These are phyloP conservation scores for Glaucidium brasilianum DNA, from an alignment of 2,113 vertebrate species.

Conservation along the genomic window DNA sequence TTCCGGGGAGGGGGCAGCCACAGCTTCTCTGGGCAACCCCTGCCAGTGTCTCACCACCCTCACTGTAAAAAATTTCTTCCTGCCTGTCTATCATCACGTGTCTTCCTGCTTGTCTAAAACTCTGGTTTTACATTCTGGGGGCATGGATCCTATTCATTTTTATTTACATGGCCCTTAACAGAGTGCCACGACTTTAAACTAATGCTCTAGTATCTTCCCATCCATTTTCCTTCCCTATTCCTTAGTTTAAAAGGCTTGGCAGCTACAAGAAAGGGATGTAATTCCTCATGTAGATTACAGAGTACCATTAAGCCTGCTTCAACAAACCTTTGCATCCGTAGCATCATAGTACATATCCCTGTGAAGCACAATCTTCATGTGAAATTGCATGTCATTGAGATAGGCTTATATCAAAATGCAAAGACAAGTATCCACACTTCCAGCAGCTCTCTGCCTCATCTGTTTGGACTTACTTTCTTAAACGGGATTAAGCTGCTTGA, in stretches of 20 bases:
- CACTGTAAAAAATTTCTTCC: background rate
- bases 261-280: slow-evolving; percentile 9
- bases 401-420: background rate
- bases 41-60: background rate
- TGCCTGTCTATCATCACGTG: accelerated
- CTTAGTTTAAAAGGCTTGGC: slow-evolving; percentile 31
- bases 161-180: background rate
- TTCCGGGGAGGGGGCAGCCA: background rate
- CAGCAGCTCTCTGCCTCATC: background rate
- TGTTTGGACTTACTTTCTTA: background rate
- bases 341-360: background rate
- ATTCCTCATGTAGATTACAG: background rate
- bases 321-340: background rate
- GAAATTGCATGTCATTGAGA: background rate
- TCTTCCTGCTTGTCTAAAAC: background rate
- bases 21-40: background rate
- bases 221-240: slow-evolving; percentile 40
- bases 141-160: background rate
- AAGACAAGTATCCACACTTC: background rate
- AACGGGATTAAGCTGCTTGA: slow-evolving; percentile 23
- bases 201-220: background rate
- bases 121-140: background rate
- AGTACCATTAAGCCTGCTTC: background rate
- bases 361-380: background rate
- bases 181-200: background rate